phyloP scores from a whole-genome alignment of 2,888 invertebrate genomes.

The Cataglyphis livida region DNA sequence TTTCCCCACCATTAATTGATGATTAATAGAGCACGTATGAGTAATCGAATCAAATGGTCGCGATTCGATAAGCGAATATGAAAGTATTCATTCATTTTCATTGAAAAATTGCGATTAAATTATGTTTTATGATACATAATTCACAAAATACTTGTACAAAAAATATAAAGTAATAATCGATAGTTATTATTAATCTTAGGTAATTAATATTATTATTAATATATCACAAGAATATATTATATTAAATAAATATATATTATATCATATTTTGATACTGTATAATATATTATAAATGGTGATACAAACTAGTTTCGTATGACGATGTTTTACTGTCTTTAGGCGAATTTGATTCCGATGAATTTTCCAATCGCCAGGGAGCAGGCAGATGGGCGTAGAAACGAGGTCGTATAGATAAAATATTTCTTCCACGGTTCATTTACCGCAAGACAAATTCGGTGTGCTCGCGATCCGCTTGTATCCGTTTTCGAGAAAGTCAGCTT shows the following conservation, averaged over 20 bases:
- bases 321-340: background rate
- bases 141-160: slow-evolving; percentile 1
- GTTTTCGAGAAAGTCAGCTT: slow-evolving; percentile 23
- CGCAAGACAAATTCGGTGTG: slow-evolving; percentile 66
- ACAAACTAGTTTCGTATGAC: background rate
- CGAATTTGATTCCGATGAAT: slow-evolving; percentile 23
- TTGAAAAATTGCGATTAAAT: slow-evolving; percentile 16
- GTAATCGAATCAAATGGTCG: slow-evolving; percentile 27
- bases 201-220: background rate
- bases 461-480: slow-evolving; percentile 14
- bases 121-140: background rate
- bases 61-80: slow-evolving; percentile 12
- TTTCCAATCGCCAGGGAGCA: slow-evolving; percentile 22
- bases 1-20: background rate
- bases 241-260: background rate
- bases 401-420: slow-evolving; percentile 35
- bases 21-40: slow-evolving; percentile 30
- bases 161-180: background rate
- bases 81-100: slow-evolving; percentile 25
- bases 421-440: slow-evolving; percentile 69
- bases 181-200: background rate
- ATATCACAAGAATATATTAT: background rate
- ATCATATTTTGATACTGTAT: background rate
- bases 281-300: background rate
- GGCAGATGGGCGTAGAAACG: slow-evolving; percentile 7